Percentiles rank a stretch among this genome's conserved stretches.
Conservation (phyloP, 2,888 invertebrate species). For the Ethmia dodecea region DNA sequence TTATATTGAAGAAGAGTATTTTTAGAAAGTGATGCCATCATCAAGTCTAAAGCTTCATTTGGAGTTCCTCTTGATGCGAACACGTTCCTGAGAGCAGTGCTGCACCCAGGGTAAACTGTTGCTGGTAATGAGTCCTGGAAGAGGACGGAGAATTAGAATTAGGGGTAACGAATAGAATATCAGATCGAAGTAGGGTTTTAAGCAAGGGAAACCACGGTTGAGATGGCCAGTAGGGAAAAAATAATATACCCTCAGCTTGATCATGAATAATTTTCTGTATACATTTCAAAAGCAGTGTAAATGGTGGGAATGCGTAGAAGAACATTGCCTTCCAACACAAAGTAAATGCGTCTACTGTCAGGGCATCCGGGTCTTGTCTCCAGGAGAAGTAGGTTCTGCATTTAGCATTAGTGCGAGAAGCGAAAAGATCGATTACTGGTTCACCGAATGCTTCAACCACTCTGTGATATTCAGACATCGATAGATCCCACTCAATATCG, state of each 20-base stretch:
- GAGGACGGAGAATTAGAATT: constrained; percentile 4
- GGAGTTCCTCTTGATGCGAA: constrained; percentile 1
- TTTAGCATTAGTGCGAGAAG: constrained; percentile 8
- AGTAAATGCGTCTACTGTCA: constrained; percentile 15
- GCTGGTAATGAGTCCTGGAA: constrained; percentile 9
- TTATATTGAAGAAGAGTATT: constrained; percentile 12
- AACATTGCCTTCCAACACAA: constrained; percentile 9
- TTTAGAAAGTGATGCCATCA: constrained; percentile 8
- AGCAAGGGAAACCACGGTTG: constrained; percentile 15
- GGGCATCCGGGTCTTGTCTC: constrained; percentile 16
- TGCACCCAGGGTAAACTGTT: constrained; percentile 9
- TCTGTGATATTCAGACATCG: neutral
- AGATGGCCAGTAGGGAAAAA: constrained; percentile 14
- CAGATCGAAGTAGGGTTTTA: constrained; percentile 1
- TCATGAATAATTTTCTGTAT: constrained; percentile 13
- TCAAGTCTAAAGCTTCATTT: constrained; percentile 1
- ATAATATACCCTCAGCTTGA: constrained; percentile 10
- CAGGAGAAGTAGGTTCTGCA: constrained; percentile 12
- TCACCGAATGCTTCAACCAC: neutral
- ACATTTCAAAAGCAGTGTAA: constrained; percentile 12
- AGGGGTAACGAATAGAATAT: constrained; percentile 6
- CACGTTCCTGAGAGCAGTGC: constrained; percentile 9
- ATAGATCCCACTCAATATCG: constrained; percentile 2
- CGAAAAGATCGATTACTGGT: constrained; percentile 18
- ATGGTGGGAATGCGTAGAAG: constrained; percentile 18